Evolutionary conservation across 1,140 invertebrate species (phyloP), one percentile per base, ranked within the genome.

Genomic region (Anoplolepis gracilipes): DNA sequence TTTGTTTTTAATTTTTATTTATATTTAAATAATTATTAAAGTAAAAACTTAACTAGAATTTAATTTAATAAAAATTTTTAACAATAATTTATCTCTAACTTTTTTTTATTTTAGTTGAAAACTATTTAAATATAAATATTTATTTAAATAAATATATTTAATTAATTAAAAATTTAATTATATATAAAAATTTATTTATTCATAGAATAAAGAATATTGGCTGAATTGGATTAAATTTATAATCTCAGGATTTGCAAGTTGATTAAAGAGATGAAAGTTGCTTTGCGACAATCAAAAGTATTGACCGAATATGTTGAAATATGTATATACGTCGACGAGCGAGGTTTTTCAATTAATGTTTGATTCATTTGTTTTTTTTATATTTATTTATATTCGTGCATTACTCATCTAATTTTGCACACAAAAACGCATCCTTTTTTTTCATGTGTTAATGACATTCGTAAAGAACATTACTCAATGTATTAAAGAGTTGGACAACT

Each of bases 321-420:
- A 65, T 5, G 16, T 11, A 25, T 36, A 10, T 78, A 36, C 11
- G 10, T 13, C 59, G 13, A 25, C 7, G 16, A 19, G 2, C 22
- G 30, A 67, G 8, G 10, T 78, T 53, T 39, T 10, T n/a, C n/a
- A 36, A 67, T 79, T 78, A 64, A 33, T 33, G 39, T 28, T 33
- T 10, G 62, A 55, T 16, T 28, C 22, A 62, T 25, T 67, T 4
- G 42, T 13, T 25, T 30, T 55, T n/a, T 62, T n/a, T 33, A 49
- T 55, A 19, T 62, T n/a, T 33, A 49, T 65, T 78, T 30, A 36
- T 30, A 36, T 5, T 30, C 13, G 61, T 2, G 39, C 62, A 22
- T 62, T 49, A 46, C 2, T 3, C 11, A 16, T 77, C 22, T 2
- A 19, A n/a, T n/a, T n/a, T n/a, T 76, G 30, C 10, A 64, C 16